These are phyloP conservation scores for Leptodactylus fallax DNA, from an alignment of 2,797 vertebrate genomes.

Conservation along the genomic window DNA sequence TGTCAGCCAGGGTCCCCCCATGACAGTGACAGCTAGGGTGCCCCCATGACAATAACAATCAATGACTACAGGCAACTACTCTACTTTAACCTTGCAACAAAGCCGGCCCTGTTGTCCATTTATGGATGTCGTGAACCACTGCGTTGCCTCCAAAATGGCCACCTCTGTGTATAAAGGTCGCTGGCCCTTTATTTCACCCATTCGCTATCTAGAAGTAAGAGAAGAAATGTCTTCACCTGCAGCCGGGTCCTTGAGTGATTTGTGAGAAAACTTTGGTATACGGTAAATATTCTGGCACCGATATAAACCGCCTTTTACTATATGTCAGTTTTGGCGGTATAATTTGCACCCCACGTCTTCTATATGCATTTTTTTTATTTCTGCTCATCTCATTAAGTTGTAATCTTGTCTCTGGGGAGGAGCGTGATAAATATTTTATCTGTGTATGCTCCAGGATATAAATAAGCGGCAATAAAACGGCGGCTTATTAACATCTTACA, in stretches of 20 bases:
- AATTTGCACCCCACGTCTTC: conserved; percentile 1
- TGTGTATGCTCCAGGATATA: conserved; percentile 41
- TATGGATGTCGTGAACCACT: too few relatives aligned
- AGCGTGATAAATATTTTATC: conserved; percentile 58
- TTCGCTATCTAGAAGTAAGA: too few relatives aligned
- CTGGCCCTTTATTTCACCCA: too few relatives aligned
- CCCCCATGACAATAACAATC: neutral
- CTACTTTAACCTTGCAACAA: too few relatives aligned
- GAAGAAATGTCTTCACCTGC: neutral
- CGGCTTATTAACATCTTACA: conserved; percentile 60
- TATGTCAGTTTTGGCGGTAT: conserved; percentile 5
- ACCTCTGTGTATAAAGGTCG: too few relatives aligned
- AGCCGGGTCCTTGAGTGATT: neutral
- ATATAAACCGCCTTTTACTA: neutral
- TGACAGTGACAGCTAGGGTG: neutral
- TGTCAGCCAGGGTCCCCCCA: neutral
- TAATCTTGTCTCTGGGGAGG: conserved; percentile 40
- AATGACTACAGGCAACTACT: too few relatives aligned
- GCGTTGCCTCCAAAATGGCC: too few relatives aligned
- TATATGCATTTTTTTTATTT: conserved; percentile 4
- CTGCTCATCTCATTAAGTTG: conserved; percentile 38
- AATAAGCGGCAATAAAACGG: conserved; percentile 55
- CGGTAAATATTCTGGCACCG: neutral
- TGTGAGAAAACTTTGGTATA: neutral
- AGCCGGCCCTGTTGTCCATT: too few relatives aligned